These are phyloP conservation scores for Corythornis vintsioides DNA, from an alignment of 2,113 vertebrate species.

Conservation along the genomic window DNA sequence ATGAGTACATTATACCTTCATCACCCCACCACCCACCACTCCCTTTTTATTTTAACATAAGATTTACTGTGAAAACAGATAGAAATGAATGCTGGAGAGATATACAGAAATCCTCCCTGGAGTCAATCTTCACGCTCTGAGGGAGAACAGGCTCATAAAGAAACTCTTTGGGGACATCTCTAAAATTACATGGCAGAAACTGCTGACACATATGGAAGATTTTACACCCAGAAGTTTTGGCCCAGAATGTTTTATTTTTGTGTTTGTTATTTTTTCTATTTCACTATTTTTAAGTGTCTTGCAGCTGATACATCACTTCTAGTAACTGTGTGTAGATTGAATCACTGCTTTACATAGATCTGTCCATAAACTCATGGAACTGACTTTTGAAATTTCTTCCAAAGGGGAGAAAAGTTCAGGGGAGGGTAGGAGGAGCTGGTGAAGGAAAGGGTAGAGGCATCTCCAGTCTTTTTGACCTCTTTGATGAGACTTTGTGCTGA, in stretches of 20 bases:
- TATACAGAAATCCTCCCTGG: background rate
- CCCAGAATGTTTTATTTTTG: constrained; percentile 9
- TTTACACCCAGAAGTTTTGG: background rate
- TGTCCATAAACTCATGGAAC: constrained; percentile 41
- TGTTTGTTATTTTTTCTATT: constrained; percentile 37
- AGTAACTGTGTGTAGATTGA: constrained; percentile 47
- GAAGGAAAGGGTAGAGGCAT: background rate
- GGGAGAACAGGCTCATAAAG: background rate
- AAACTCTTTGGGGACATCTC: background rate
- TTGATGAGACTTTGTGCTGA: background rate
- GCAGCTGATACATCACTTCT: constrained; percentile 30
- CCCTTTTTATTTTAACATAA: background rate
- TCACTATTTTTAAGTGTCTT: constrained; percentile 28
- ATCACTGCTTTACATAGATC: constrained; percentile 42
- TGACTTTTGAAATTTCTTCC: constrained; percentile 31
- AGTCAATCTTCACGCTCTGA: background rate
- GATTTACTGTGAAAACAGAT: background rate
- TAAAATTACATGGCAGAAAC: constrained; percentile 14
- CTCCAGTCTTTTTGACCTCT: background rate
- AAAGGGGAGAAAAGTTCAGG: constrained; percentile 14
- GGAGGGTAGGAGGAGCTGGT: background rate
- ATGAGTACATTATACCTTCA: background rate
- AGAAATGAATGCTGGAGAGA: background rate
- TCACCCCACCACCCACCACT: too few species aligned
- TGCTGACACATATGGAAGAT: background rate